Evolutionary conservation across 1,140 invertebrate genomes (phyloP).

Genomic region (Drosophila pruinosa): DNA sequence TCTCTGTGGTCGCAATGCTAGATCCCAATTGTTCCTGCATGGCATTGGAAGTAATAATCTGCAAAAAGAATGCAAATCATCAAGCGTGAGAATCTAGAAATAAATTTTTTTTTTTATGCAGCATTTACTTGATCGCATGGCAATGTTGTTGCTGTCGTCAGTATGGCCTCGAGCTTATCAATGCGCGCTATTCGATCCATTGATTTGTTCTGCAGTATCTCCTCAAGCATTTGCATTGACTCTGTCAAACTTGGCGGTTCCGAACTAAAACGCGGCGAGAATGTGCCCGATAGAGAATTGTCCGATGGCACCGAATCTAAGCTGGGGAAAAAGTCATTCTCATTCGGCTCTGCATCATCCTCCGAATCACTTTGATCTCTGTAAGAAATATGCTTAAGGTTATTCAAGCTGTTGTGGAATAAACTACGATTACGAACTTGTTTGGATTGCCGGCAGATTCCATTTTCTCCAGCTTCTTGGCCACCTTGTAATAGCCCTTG

Average conservation of each 20-base stretch:
- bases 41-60: slow-evolving; percentile 77
- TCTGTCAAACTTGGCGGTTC: slow-evolving; percentile 95
- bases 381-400: not conserved
- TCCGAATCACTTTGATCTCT: slow-evolving; percentile 87
- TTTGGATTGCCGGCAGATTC: slow-evolving; percentile 88
- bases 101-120: not conserved
- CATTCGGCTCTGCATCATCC: slow-evolving; percentile 87
- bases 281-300: slow-evolving; percentile 86
- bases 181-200: slow-evolving; percentile 94
- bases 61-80: not conserved
- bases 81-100: not conserved
- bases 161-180: slow-evolving; percentile 92
- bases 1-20: slow-evolving; percentile 76
- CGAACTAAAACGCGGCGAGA: slow-evolving; percentile 87
- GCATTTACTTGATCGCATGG: slow-evolving; percentile 81
- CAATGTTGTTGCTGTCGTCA: slow-evolving; percentile 89
- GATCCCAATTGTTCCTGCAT: slow-evolving; percentile 79
- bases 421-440: slow-evolving; percentile 73
- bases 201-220: slow-evolving; percentile 91
- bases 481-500: slow-evolving; percentile 95
- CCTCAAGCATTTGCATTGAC: slow-evolving; percentile 94
- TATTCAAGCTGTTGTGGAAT: not conserved
- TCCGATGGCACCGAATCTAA: slow-evolving; percentile 90
- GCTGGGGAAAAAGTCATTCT: slow-evolving; percentile 89
- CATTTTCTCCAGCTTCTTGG: slow-evolving; percentile 95